Conservation (phyloP, 2,888 invertebrate genomes). For the Lamproptera curius region DNA sequence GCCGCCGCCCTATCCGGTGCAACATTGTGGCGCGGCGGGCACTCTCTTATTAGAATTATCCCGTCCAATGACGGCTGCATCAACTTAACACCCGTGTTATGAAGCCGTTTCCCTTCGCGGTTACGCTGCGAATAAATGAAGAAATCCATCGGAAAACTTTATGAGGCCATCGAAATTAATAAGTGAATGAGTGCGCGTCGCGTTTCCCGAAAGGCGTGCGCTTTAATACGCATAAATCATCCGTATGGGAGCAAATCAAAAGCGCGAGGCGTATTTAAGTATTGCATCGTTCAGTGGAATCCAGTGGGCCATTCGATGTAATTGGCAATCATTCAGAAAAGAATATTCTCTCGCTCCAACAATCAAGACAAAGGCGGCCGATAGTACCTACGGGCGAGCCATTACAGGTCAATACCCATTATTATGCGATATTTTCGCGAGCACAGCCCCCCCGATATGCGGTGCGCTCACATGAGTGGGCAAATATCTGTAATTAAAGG, state of each 20-base stretch:
- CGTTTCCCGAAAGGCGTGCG: conserved; percentile 37
- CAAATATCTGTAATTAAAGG: conserved; percentile 78
- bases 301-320: conserved; percentile 73
- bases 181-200: conserved; percentile 29
- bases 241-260: conserved; percentile 66
- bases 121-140: background rate
- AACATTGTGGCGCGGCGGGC: conserved; percentile 61
- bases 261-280: conserved; percentile 53
- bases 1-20: conserved; percentile 76
- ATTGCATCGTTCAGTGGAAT: conserved; percentile 66
- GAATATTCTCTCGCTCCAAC: conserved; percentile 69
- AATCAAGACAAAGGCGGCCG: conserved; percentile 76
- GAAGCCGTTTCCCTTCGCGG: too few species aligned
- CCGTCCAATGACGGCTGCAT: conserved; percentile 32
- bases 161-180: conserved; percentile 20
- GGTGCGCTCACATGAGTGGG: conserved; percentile 72
- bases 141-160: conserved; percentile 24
- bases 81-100: background rate
- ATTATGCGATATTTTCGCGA: conserved; percentile 78
- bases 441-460: conserved; percentile 73
- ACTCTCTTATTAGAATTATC: conserved; percentile 50
- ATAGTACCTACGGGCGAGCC: conserved; percentile 73
- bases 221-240: conserved; percentile 70
- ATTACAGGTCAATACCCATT: conserved; percentile 78
- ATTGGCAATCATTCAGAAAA: conserved; percentile 76